Base-by-base conservation (phyloP, 2,888 invertebrate genomes). In the Cheilosia vulpina region DNA sequence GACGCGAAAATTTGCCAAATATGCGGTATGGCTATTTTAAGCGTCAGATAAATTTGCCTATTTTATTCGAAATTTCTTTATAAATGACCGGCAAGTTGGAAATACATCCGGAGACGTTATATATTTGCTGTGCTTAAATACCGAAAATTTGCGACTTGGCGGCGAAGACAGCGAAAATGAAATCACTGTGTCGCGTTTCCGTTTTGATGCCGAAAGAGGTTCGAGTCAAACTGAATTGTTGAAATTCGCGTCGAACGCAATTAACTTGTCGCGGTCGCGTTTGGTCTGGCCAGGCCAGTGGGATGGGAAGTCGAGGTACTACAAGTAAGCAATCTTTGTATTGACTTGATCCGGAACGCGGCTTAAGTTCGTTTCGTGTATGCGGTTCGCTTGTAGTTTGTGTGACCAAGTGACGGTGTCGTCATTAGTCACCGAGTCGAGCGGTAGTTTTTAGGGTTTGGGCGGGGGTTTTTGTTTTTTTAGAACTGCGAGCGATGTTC, bases 211-310 rank as follows among this genome's bases (percentile, higher is more conserved):
- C 71, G 75, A 75, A 71, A 76, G 80, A 79, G 80, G 84, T 84
- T 84, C 80, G 80, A 84, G 65, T 76, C 75, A 71, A 75, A 84
- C 84, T 84, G 80, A 84, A 79, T 66, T 84, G 84, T 80, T 65
- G 66, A 80, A 79, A 84, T 84, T 80, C 47, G 75, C 71, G 65
- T 75, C 75, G 80, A 75, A 55, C 84, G 62, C 75, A 80, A 84
- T 84, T 80, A 84, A 71, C 75, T 84, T 66, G 80, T 76, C 53
- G 68, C 62, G 58, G 57, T 63, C 55, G 43, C 5, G 17, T 9
- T 50, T 13, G 38, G 17, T 45, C 24, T 52, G 68, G 71, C 21
- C 17, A 34, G 68, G 71, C 21, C 17, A 34, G 34, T 65, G 57
- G 63, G 50, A 52, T 24, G 52, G 9, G 19, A 19, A 31, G 31